Percentiles rank a stretch among this genome's conserved stretches.
Evolutionary conservation across 2,797 vertebrate species (phyloP).

Genomic region (Cossypha dichroa): DNA sequence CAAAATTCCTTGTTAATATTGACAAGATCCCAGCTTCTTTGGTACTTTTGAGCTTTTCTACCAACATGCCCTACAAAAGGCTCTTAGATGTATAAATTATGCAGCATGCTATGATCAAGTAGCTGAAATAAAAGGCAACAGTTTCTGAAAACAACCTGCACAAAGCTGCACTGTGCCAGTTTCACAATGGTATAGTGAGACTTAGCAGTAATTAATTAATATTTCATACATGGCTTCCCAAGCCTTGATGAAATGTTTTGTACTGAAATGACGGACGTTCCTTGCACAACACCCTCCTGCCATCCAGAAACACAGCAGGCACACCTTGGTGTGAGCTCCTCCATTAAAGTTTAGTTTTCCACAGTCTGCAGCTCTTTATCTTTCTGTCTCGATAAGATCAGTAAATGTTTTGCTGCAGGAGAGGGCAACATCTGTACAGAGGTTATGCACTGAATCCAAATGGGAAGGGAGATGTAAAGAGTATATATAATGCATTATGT

Average conservation of each 20-base stretch:
- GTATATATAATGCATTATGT: not conserved
- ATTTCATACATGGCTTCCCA: conserved; percentile 16
- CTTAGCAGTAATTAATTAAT: not conserved
- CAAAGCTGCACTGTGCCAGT: not conserved
- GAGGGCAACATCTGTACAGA: not conserved
- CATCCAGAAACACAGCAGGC: not conserved
- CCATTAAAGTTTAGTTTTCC: not conserved
- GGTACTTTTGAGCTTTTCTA: not conserved
- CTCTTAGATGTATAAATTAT: conserved; percentile 44
- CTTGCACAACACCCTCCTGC: not conserved
- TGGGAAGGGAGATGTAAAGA: not conserved
- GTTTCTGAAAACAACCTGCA: conserved; percentile 29
- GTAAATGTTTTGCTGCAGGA: conserved; percentile 6
- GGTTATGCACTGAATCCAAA: not conserved
- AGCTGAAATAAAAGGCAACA: conserved; percentile 38
- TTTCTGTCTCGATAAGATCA: conserved; percentile 3
- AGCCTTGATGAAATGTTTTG: not conserved
- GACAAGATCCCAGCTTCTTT: not conserved
- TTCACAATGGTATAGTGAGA: not conserved
- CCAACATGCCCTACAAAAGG: conserved; percentile 1
- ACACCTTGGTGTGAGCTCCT: not conserved
- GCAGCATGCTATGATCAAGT: conserved; percentile 2
- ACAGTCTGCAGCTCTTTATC: not conserved
- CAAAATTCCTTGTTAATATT: not conserved
- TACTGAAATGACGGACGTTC: not conserved